These are phyloP conservation scores for Hippasteria phrygiana DNA, from an alignment of 53 echinoderm and acorn worm genomes.

Conservation along the genomic window DNA sequence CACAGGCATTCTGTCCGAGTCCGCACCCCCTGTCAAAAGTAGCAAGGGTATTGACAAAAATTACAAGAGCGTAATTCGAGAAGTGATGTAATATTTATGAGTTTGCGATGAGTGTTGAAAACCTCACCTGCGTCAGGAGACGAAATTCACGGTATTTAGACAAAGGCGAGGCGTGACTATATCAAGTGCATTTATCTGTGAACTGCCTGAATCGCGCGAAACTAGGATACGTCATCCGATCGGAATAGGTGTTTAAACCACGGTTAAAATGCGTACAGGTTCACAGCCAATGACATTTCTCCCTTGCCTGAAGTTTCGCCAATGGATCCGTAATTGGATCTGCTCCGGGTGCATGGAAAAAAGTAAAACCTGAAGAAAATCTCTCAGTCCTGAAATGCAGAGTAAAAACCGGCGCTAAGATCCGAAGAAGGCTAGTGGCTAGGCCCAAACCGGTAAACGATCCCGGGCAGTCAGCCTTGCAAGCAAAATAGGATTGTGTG, in stretches of 20 bases:
- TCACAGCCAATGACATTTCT: background rate
- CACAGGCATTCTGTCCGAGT: too few relatives aligned
- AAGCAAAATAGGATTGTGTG: background rate
- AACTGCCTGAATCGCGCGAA: background rate
- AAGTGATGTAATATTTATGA: background rate
- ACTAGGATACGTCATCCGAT: background rate
- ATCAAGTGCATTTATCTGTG: background rate
- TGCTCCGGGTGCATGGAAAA: background rate
- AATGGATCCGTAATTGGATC: conserved; percentile 39
- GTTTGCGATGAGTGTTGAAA: background rate
- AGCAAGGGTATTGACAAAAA: background rate
- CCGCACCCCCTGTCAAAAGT: background rate
- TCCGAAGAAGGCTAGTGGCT: background rate
- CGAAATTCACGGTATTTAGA: conserved; percentile 3
- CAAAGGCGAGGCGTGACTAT: background rate
- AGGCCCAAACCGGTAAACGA: background rate
- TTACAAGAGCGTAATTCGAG: background rate
- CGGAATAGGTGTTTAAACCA: background rate
- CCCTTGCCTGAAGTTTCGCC: background rate
- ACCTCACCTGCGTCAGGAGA: background rate
- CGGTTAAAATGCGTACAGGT: background rate
- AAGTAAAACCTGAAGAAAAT: background rate
- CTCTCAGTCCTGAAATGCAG: background rate
- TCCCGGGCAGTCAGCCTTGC: background rate
- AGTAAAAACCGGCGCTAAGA: background rate